Base-by-base conservation (phyloP, 2,888 invertebrate species). In the Patella caerulea region DNA sequence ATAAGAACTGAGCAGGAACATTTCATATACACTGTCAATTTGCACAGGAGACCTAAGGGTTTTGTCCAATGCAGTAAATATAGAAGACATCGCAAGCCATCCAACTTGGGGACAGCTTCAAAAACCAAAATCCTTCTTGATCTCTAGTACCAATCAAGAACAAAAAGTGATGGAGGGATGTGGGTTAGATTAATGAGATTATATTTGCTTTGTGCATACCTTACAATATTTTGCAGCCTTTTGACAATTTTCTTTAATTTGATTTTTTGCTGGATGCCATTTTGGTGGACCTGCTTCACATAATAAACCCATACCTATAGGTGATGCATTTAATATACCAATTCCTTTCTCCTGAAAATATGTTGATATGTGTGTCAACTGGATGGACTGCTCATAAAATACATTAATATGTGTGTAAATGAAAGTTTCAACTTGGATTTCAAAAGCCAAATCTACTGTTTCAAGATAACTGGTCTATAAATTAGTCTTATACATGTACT, bases 291-390 rank as follows among this genome's bases (percentile, higher is more conserved):
- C 96, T 65, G 91, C 90, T 90, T 94, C 95, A 11, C 95, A 95
- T 55, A 98, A 93, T 34, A 98, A 93, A 3, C 97, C 96, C 95
- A 97, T 95, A 2, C 95, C 95, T 15, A 95, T 94, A 0, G 95
- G 94, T 0, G 96, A 94, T 0, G 97, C 97, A 91, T 96, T 96
- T 52, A 98, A 95, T 19, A 98, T 93, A 1, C 96, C 97, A 7
- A 97, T 91, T 69, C 95, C 94, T 87, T 93, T 93, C 77, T 92
- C 92, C 95, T 96, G 90, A 54, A 92, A 59, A n/a, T 56, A 24
- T 9, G 2, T 59, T 12, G 72, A 76, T 29, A 74, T n/a, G 19
- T 11, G 24, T 19, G 4, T 54, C 4, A 19, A 65, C n/a, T 17
- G 5, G 5, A 24, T 17, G 71, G 1, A 34, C 24, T n/a, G 29